Percentiles rank a stretch among this genome's conserved stretches.
These are phyloP conservation scores for Drosophila kikkawai DNA, from an alignment of 1,140 invertebrate genomes.

Conservation along the genomic window DNA sequence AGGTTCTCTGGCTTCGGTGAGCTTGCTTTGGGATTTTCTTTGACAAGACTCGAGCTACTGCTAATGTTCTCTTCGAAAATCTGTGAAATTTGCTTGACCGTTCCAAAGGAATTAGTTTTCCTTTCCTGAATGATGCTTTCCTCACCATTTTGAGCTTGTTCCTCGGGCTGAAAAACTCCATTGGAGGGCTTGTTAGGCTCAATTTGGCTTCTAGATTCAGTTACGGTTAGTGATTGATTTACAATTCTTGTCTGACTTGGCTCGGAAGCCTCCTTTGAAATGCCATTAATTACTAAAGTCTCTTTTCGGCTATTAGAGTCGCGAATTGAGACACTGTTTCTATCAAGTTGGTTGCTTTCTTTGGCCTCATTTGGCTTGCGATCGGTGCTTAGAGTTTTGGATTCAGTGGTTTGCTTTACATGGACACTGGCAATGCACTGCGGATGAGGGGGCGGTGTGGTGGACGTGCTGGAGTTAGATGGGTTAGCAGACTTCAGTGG, in stretches of 20 bases:
- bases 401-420: slow-evolving; percentile 13
- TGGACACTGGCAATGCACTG: slow-evolving; percentile 21
- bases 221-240: not conserved
- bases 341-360: slow-evolving; percentile 9
- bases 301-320: not conserved
- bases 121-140: not conserved
- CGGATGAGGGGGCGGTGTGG: not conserved
- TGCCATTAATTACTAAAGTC: slow-evolving; percentile 6
- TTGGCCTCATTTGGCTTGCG: slow-evolving; percentile 1
- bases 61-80: slow-evolving; percentile 44
- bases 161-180: slow-evolving; percentile 1
- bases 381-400: not conserved
- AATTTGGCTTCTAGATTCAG: not conserved
- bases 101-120: slow-evolving; percentile 40
- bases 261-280: not conserved
- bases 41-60: slow-evolving; percentile 8
- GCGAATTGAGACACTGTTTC: not conserved
- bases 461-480: not conserved
- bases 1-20: slow-evolving; percentile 11
- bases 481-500: not conserved
- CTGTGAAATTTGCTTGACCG: slow-evolving; percentile 40
- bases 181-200: not conserved
- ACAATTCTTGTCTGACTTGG: not conserved
- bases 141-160: not conserved
- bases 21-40: slow-evolving; percentile 5